Conservation (phyloP, 1,140 invertebrate species). For the Bombus pascuorum region DNA sequence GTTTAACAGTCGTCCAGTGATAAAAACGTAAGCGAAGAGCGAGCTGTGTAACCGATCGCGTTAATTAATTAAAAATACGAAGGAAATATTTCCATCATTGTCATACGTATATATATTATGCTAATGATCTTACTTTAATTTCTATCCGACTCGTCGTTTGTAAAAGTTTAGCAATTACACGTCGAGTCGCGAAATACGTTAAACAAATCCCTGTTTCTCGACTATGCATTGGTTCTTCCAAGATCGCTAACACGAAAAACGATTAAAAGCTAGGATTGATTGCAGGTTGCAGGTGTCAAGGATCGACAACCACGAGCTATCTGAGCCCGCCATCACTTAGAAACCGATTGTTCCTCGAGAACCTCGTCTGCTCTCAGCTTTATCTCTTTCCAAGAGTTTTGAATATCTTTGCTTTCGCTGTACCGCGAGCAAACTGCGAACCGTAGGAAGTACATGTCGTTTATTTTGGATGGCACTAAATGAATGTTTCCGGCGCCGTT, state of each 20-base stretch:
- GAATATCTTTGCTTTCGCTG: conserved; percentile 92
- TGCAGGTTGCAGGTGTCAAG: conserved; percentile 76
- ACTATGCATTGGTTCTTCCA: conserved; percentile 15
- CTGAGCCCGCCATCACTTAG: conserved; percentile 81
- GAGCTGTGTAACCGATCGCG: too few species aligned
- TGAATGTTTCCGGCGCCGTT: conserved; percentile 97
- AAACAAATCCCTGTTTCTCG: background rate
- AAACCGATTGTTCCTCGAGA: conserved; percentile 80
- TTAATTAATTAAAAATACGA: too few species aligned
- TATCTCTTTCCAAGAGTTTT: conserved; percentile 94
- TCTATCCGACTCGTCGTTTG: too few species aligned
- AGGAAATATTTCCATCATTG: too few species aligned
- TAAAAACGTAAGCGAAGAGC: too few species aligned
- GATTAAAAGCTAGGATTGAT: conserved; percentile 74
- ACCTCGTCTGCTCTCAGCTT: conserved; percentile 87
- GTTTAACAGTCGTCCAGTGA: too few species aligned
- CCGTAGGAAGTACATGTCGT: conserved; percentile 92
- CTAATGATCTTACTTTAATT: too few species aligned
- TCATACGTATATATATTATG: too few species aligned
- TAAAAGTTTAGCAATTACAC: too few species aligned
- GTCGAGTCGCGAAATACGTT: background rate
- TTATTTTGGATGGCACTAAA: conserved; percentile 95
- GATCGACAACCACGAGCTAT: conserved; percentile 76
- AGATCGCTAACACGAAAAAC: background rate
- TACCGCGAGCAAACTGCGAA: conserved; percentile 95